phyloP scores from a whole-genome alignment of 2,113 vertebrate species.

The Seriola aureovittata region DNA sequence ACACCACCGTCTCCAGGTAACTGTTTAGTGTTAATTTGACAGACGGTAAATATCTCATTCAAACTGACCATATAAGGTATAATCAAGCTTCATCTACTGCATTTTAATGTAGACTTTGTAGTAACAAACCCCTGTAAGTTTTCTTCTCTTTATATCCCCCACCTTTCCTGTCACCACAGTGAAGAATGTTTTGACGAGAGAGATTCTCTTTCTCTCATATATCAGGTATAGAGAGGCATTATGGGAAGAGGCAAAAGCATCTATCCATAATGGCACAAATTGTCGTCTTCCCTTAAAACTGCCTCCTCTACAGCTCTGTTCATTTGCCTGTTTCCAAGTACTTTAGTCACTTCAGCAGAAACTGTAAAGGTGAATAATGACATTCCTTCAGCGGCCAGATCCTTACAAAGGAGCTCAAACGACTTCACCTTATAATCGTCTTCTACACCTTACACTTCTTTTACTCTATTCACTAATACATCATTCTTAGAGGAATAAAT shows the following conservation, averaged over 20 bases:
- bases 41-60: no score
- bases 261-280: conserved; percentile 8
- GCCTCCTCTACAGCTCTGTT: conserved; percentile 11
- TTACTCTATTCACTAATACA: neutral
- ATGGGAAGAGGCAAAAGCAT: neutral
- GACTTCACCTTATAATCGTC: conserved; percentile 10
- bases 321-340: conserved; percentile 6
- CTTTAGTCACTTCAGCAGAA: conserved; percentile 17
- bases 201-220: neutral
- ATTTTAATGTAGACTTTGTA: neutral
- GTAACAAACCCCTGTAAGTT: neutral
- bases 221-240: conserved; percentile 1
- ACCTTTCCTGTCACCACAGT: neutral
- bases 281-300: conserved; percentile 1
- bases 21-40: no score
- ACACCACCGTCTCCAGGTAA: no score
- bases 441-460: neutral
- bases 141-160: no score
- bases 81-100: neutral
- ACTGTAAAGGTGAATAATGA: conserved; percentile 41
- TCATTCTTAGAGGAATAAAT: neutral
- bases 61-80: no score
- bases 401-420: neutral
- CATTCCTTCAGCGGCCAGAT: neutral
- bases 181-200: neutral